These are phyloP conservation scores for Eupithecia abbreviata DNA, from an alignment of 2,888 invertebrate species.

Conservation along the genomic window DNA sequence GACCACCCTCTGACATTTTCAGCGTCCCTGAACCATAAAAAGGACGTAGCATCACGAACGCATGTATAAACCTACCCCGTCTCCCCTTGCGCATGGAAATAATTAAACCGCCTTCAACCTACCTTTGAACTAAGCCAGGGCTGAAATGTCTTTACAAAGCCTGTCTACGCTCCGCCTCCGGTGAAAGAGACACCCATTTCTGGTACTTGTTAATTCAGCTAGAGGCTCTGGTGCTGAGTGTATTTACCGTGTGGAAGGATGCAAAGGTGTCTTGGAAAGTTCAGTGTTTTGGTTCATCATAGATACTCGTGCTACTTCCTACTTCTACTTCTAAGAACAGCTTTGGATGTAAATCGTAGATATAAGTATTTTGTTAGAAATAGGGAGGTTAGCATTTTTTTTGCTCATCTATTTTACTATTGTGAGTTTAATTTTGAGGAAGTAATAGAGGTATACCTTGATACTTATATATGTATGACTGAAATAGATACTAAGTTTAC, in stretches of 20 bases:
- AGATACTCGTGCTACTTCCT: background rate
- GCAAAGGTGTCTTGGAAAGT: background rate
- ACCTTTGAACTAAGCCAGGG: conserved; percentile 68
- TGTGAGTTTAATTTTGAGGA: no score
- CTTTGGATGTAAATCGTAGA: background rate
- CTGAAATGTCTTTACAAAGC: conserved; percentile 69
- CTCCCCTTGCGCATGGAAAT: conserved; percentile 65
- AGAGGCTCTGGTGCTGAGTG: conserved; percentile 6
- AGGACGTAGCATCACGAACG: conserved; percentile 8
- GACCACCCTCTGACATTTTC: background rate
- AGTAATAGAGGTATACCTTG: no score
- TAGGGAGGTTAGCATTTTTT: no score
- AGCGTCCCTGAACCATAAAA: conserved; percentile 17
- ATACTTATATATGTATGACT: no score
- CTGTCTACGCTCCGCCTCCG: conserved; percentile 61
- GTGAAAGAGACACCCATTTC: conserved; percentile 60
- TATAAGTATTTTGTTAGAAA: background rate
- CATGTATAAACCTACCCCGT: conserved; percentile 50
- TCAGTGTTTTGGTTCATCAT: background rate
- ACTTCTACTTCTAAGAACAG: background rate
- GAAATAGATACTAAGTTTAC: no score
- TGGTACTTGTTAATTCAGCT: conserved; percentile 24
- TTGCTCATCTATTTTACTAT: no score
- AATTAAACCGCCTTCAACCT: conserved; percentile 71
- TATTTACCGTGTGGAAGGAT: background rate